Evolutionary conservation across 2,888 invertebrate genomes (phyloP), one percentile per base, ranked within the genome.

Genomic region (Thumatha senex): DNA sequence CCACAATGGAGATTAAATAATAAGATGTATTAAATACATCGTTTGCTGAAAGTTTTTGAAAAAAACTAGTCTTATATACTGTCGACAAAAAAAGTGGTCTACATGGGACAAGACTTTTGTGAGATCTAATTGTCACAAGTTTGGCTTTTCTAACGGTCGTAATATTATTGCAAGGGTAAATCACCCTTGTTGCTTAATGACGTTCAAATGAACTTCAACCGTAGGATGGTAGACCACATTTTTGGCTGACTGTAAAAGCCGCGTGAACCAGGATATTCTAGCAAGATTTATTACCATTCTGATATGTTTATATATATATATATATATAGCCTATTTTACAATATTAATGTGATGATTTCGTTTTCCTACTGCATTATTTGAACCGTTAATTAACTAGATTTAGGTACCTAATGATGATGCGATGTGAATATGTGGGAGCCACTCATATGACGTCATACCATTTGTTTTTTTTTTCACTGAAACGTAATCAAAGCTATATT

Each of bases 271-370:
- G 79, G 59, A 75, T 77, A 80, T 70, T 77, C 70, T 78, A 76
- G 53, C 80, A 68, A 70, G 63, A 62, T 67, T 74, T 78, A n/a
- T 80, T 77, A 78, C 79, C 80, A 76, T 85, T 86, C 86, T 84
- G 85, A 83, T 88, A 82, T 85, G 86, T 89, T 89, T 88, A 82
- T 86, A 85, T 79, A 71, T 84, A 86, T 84, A 86, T 82, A 86
- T 84, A 67, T 86, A 83, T 80, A 87, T 81, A 89, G 86, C 85
- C 88, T 89, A 86, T 85, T 88, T 89, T 87, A 87, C 77, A 72
- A 88, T 89, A 86, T 84, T 80, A 85, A 85, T 86, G 84, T 87
- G 86, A 91, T 88, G 86, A 83, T 89, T 89, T 89, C 82, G 84
- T 91, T 91, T 89, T 88, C 87, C 88, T 89, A 90, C 86, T 78